phyloP scores from a whole-genome alignment of 2,888 invertebrate genomes.

The Monopis laevigella region DNA sequence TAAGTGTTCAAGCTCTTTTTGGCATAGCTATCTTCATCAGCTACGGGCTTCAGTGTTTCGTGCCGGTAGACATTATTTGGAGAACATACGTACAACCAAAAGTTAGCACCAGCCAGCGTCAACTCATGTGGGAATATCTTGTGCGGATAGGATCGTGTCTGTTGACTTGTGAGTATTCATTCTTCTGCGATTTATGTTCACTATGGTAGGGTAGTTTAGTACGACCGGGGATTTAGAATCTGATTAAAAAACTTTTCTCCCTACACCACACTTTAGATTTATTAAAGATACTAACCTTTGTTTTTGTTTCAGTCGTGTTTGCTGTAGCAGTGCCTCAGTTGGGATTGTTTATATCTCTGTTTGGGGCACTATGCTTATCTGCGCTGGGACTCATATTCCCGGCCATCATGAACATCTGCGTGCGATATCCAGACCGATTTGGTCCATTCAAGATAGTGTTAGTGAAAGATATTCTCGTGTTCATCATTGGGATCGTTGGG shows the following conservation, averaged over 20 bases:
- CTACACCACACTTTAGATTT: neutral
- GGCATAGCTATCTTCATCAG: slow-evolving; percentile 88
- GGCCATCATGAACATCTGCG: slow-evolving; percentile 77
- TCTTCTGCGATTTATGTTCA: neutral
- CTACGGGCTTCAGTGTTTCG: slow-evolving; percentile 94
- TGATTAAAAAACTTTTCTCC: neutral
- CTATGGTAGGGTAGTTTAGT: neutral
- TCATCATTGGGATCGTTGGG: slow-evolving; percentile 61
- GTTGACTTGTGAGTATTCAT: slow-evolving; percentile 79
- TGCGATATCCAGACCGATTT: slow-evolving; percentile 71
- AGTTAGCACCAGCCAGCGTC: slow-evolving; percentile 55
- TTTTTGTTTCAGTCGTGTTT: slow-evolving; percentile 71
- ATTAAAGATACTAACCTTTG: too few species aligned
- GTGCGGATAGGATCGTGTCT: slow-evolving; percentile 80
- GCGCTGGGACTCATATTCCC: slow-evolving; percentile 80
- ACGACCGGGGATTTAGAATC: neutral
- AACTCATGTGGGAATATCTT: slow-evolving; percentile 74
- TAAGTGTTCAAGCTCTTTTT: slow-evolving; percentile 74
- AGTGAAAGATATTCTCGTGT: slow-evolving; percentile 50
- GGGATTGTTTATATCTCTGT: slow-evolving; percentile 78
- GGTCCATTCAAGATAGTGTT: slow-evolving; percentile 49
- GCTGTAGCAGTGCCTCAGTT: slow-evolving; percentile 76
- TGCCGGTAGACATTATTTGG: slow-evolving; percentile 94
- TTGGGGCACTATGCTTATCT: slow-evolving; percentile 78
- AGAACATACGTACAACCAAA: slow-evolving; percentile 70